Evolutionary conservation across 2,797 vertebrate species (phyloP).

Genomic region (Lycodopsis pacificus): DNA sequence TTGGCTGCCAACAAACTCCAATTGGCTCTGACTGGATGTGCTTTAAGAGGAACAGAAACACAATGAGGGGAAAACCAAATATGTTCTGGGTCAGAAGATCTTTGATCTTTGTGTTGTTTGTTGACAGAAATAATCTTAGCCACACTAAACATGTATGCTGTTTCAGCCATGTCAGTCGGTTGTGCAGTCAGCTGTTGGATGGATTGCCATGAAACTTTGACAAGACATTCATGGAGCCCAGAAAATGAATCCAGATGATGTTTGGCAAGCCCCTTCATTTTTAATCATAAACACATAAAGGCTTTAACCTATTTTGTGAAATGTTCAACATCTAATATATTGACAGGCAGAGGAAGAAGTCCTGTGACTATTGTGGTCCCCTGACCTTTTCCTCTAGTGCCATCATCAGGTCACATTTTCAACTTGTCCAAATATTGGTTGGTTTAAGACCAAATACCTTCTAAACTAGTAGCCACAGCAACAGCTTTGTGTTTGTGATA

Average conservation of each 20-base stretch:
- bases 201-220: background rate
- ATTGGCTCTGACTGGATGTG: background rate
- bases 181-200: background rate
- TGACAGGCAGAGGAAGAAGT: background rate
- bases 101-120: background rate
- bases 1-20: background rate
- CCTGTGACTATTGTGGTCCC: background rate
- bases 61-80: slow-evolving; percentile 1
- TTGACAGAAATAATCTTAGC: background rate
- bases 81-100: background rate
- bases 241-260: background rate
- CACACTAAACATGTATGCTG: background rate
- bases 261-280: background rate
- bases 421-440: background rate
- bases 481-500: background rate
- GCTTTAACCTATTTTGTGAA: background rate
- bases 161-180: background rate
- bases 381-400: background rate
- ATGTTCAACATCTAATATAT: background rate
- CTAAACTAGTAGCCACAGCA: background rate
- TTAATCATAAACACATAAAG: background rate
- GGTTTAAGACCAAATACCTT: background rate
- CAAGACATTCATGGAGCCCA: too few relatives aligned
- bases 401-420: background rate
- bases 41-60: background rate